phyloP scores from a whole-genome alignment of 1,140 invertebrate genomes.

The Grapholita molesta region DNA sequence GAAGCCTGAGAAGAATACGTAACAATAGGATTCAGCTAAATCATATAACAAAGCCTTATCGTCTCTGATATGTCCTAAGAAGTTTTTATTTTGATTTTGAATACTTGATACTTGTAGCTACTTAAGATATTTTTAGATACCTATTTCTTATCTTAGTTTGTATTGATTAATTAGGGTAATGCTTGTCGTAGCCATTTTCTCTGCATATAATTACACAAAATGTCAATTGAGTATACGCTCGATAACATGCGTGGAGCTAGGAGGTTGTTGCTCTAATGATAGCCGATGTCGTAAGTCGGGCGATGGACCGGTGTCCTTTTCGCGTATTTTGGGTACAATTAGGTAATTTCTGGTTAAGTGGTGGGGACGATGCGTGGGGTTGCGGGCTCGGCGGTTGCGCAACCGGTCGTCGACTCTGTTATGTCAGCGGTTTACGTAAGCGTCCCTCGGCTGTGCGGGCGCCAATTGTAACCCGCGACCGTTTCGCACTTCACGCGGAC shows the following conservation, averaged over 20 bases:
- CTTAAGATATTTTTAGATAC: background rate
- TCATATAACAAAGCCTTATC: background rate
- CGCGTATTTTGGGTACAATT: conserved; percentile 71
- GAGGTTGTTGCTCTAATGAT: conserved; percentile 71
- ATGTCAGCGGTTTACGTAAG: conserved; percentile 75
- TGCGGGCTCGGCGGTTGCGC: conserved; percentile 69
- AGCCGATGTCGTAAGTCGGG: conserved; percentile 62
- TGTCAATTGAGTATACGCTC: conserved; percentile 40
- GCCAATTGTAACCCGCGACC: conserved; percentile 65
- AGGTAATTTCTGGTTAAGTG: conserved; percentile 60
- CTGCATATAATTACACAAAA: conserved; percentile 33
- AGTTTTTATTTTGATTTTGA: too few relatives aligned
- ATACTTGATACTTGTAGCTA: too few relatives aligned
- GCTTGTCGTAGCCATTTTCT: background rate
- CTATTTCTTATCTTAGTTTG: conserved; percentile 28
- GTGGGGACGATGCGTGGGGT: conserved; percentile 65
- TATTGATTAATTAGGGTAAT: conserved; percentile 19
- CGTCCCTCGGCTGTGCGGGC: conserved; percentile 64
- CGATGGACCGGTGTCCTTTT: conserved; percentile 69
- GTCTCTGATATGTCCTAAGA: background rate
- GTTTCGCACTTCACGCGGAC: conserved; percentile 67
- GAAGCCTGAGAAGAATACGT: conserved; percentile 46
- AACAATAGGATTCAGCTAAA: conserved; percentile 19
- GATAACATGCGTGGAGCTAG: conserved; percentile 35
- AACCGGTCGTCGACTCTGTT: conserved; percentile 75